Conservation (phyloP, 2,113 vertebrate genomes). For the Regulus satrapa region DNA sequence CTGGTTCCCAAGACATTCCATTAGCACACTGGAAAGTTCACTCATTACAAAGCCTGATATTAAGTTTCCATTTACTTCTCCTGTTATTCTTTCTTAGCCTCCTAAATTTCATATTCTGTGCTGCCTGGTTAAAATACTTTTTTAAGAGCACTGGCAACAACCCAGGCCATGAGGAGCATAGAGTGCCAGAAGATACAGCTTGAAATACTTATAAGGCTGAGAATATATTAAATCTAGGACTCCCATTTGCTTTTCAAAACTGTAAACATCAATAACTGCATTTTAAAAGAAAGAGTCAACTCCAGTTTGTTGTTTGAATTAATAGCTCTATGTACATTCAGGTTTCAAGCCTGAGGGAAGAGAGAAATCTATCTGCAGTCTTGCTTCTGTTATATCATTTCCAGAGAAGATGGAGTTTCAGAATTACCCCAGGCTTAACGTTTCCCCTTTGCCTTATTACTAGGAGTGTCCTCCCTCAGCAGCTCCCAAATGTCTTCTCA, state of each 20-base stretch:
- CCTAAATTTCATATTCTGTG: background rate
- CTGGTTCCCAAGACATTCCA: background rate
- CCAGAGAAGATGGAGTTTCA: background rate
- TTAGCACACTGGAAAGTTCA: background rate
- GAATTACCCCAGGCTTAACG: background rate
- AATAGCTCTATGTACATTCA: background rate
- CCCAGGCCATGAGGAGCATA: background rate
- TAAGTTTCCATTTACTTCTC: background rate
- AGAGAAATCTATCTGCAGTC: background rate
- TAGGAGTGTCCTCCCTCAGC: background rate
- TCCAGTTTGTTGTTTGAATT: background rate
- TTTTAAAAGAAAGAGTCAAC: conserved; percentile 11
- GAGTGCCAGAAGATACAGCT: background rate
- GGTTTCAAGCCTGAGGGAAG: background rate
- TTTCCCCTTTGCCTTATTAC: background rate
- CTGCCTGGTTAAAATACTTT: background rate
- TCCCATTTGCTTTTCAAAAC: background rate
- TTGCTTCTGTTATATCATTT: background rate
- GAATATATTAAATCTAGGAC: background rate
- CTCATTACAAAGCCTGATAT: background rate
- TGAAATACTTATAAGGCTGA: background rate
- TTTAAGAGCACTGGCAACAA: background rate
- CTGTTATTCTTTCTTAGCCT: background rate
- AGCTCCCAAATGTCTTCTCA: background rate
- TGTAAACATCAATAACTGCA: background rate